Percentiles rank a stretch among this genome's conserved stretches.
Evolutionary conservation across 2,888 invertebrate species (phyloP).

Genomic region (Escarpia spicata): DNA sequence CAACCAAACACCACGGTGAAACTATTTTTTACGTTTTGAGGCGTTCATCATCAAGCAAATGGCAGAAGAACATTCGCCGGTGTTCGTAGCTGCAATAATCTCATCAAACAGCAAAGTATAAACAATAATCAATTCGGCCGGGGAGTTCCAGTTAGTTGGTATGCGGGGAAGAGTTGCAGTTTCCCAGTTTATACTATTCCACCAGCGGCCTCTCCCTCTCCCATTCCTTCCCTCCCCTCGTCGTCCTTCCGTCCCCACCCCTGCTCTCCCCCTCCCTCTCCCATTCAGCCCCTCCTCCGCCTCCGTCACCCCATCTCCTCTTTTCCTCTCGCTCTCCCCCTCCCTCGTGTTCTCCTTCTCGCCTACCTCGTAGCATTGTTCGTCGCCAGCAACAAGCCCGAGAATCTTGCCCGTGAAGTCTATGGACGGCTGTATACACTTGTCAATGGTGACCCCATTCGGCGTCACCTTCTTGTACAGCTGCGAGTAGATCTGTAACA

Average conservation of each 20-base stretch:
- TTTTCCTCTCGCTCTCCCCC: neutral
- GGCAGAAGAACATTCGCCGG: too few relatives aligned
- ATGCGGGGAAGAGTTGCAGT: too few relatives aligned
- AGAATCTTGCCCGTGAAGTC: slow-evolving; percentile 42
- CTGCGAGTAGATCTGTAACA: slow-evolving; percentile 39
- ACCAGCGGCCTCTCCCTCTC: neutral
- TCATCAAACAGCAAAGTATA: too few relatives aligned
- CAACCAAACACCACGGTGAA: too few relatives aligned
- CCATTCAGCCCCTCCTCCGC: neutral
- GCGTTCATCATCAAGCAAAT: too few relatives aligned
- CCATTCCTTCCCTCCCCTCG: neutral
- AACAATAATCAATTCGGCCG: too few relatives aligned
- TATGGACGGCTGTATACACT: slow-evolving; percentile 43
- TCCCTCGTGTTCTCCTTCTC: neutral
- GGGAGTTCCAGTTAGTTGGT: too few relatives aligned
- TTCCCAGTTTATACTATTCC: too few relatives aligned
- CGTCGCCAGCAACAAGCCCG: slow-evolving; percentile 42
- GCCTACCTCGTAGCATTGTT: slow-evolving; percentile 35
- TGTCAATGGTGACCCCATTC: slow-evolving; percentile 42
- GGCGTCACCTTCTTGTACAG: slow-evolving; percentile 40
- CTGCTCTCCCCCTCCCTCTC: neutral
- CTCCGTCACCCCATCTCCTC: neutral
- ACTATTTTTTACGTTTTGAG: too few relatives aligned
- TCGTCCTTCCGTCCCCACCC: neutral
- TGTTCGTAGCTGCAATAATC: too few relatives aligned